Conservation (phyloP, 2,797 vertebrate genomes). For the Thamnophis elegans region DNA sequence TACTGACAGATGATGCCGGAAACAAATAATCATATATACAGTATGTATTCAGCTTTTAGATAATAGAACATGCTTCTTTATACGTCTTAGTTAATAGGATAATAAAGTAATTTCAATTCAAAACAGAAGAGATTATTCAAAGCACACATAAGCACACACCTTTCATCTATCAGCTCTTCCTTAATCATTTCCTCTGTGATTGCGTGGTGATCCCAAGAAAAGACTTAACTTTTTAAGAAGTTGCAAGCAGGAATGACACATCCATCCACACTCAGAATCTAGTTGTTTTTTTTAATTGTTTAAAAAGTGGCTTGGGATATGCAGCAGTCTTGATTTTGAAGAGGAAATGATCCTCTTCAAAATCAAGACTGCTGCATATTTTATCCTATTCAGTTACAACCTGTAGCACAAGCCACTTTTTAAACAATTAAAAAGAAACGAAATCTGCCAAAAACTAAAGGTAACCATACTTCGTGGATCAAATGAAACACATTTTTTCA, state of each 20-base stretch:
- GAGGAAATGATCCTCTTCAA: no score
- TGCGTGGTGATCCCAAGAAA: background rate
- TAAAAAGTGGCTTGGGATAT: no score
- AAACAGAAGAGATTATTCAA: background rate
- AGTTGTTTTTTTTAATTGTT: no score
- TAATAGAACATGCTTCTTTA: background rate
- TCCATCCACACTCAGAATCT: background rate
- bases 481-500: background rate
- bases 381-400: background rate
- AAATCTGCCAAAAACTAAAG: background rate
- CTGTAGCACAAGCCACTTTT: background rate
- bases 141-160: background rate
- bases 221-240: background rate
- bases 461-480: background rate
- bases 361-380: background rate
- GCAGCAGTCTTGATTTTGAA: no score
- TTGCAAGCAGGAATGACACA: background rate
- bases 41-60: background rate
- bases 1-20: background rate
- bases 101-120: background rate
- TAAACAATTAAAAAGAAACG: background rate
- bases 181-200: background rate
- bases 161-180: background rate
- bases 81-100: background rate
- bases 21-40: background rate